Evolutionary conservation across 2,113 vertebrate species (phyloP).

Genomic region (Colossoma macropomum): DNA sequence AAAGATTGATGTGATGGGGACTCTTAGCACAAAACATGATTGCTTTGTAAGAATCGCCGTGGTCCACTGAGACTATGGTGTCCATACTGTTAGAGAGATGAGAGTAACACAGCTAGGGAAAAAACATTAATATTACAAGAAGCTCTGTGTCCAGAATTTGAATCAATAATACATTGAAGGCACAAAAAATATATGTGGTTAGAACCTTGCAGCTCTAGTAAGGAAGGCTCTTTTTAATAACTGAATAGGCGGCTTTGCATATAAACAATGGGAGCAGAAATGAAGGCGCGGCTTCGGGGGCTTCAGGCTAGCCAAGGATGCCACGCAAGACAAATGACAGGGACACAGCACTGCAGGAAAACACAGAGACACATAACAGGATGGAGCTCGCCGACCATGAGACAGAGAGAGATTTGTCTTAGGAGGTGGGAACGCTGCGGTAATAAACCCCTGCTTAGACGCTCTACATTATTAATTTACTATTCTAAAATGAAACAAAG

Average conservation of each 20-base stretch:
- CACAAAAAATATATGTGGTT: slow-evolving; percentile 2
- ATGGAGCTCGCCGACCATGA: background rate
- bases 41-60: background rate
- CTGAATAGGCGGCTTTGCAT: slow-evolving; percentile 17
- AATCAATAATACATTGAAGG: slow-evolving; percentile 13
- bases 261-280: slow-evolving; percentile 17
- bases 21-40: background rate
- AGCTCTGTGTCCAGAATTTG: background rate
- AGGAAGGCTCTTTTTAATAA: slow-evolving; percentile 17
- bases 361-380: slow-evolving; percentile 1
- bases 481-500: background rate
- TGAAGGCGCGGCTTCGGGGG: background rate
- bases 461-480: slow-evolving; percentile 17
- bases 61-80: background rate
- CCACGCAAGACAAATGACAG: slow-evolving; percentile 15
- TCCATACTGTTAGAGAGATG: background rate
- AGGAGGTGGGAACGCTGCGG: background rate
- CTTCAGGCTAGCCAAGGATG: background rate
- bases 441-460: background rate
- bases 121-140: slow-evolving; percentile 16
- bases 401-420: slow-evolving; percentile 11
- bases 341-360: slow-evolving; percentile 2
- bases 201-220: background rate
- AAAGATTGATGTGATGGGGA: background rate
- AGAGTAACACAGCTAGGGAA: background rate